Evolutionary conservation across 1,140 invertebrate species (phyloP).

Genomic region (Brachionus koreanus): DNA sequence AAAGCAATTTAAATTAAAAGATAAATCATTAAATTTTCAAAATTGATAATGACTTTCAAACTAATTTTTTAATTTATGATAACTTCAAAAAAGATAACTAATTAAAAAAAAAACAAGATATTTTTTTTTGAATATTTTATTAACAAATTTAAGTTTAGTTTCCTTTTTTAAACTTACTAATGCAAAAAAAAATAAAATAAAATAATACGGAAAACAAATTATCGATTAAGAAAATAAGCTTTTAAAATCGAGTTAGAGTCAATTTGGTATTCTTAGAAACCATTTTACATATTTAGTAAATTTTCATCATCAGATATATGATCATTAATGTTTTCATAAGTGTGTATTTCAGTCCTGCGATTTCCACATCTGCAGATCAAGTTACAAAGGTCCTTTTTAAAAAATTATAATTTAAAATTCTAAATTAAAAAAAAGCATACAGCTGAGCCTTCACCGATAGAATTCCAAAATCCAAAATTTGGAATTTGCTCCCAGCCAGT

Average conservation of each 20-base stretch:
- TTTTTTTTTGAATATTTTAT: neutral
- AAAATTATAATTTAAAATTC: too few species aligned
- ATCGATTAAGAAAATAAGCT: neutral
- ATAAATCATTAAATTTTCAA: too few species aligned
- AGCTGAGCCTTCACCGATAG: neutral
- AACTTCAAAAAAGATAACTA: too few species aligned
- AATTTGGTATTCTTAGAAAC: neutral
- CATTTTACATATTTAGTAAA: slow-evolving; percentile 27
- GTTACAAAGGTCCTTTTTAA: slow-evolving; percentile 14
- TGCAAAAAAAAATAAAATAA: neutral
- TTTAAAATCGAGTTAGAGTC: neutral
- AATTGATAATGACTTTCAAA: too few species aligned
- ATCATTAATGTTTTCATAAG: slow-evolving; percentile 39
- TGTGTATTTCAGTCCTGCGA: slow-evolving; percentile 10
- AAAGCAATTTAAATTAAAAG: too few species aligned
- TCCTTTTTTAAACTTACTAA: neutral
- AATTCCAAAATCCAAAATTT: slow-evolving; percentile 30
- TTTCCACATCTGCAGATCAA: neutral
- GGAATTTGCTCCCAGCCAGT: slow-evolving; percentile 40
- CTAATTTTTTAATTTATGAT: too few species aligned
- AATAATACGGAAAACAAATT: neutral
- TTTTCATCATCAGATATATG: slow-evolving; percentile 34
- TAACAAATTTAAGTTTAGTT: neutral
- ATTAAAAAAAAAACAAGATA: too few species aligned
- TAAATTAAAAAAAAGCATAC: neutral